phyloP scores from a whole-genome alignment of 2,113 vertebrate species.

The Platysternon megacephalum region DNA sequence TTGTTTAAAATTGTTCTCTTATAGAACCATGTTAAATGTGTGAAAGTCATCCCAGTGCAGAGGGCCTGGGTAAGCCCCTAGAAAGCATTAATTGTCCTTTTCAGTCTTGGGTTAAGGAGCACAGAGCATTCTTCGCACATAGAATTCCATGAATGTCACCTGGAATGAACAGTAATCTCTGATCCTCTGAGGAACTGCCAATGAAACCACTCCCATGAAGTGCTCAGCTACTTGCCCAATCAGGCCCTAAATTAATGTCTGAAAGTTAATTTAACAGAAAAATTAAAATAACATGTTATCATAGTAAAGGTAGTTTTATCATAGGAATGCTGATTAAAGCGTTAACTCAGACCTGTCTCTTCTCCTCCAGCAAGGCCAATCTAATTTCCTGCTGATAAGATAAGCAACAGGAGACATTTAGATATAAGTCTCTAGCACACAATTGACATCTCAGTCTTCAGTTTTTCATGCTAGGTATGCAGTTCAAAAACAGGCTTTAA shows the following conservation, averaged over 20 bases:
- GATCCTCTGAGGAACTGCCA: neutral
- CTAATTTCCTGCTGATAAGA: constrained; percentile 32
- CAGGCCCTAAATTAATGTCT: neutral
- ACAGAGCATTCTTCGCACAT: neutral
- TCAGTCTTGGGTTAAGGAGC: neutral
- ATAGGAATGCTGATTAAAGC: constrained; percentile 28
- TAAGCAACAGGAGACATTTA: neutral
- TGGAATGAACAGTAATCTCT: neutral
- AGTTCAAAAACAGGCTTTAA: neutral
- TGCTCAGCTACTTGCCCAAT: neutral
- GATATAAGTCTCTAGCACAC: neutral
- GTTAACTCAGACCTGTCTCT: neutral
- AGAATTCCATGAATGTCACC: neutral
- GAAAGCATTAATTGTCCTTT: neutral
- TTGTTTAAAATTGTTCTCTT: neutral
- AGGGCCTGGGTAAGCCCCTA: neutral
- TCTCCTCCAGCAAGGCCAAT: constrained; percentile 13
- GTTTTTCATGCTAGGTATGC: neutral
- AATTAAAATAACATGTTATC: constrained; percentile 15
- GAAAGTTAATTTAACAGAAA: constrained; percentile 39
- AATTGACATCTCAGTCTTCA: neutral
- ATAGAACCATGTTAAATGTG: neutral
- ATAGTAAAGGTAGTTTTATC: constrained; percentile 6
- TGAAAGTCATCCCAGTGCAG: neutral
- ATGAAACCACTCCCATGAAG: neutral